Conservation (phyloP, 2,113 vertebrate genomes). For the Electrona antarctica region DNA sequence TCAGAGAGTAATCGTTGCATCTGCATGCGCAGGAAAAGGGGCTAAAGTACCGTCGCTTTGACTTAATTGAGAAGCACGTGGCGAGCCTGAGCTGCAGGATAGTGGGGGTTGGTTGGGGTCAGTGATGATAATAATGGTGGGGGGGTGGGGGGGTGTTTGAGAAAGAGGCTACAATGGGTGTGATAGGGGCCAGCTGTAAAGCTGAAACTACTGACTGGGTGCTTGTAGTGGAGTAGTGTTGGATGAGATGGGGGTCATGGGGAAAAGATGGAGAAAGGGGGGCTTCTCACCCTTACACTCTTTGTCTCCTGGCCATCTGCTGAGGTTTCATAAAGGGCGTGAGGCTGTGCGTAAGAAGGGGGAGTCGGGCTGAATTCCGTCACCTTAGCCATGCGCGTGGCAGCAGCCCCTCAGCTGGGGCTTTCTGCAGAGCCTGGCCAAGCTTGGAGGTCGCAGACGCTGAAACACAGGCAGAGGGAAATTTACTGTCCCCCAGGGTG, state of each 20-base stretch:
- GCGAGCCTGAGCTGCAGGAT: neutral
- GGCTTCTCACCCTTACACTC: conserved; percentile 51
- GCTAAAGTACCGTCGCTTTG: neutral
- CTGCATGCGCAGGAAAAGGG: conserved; percentile 27
- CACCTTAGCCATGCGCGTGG: conserved; percentile 44
- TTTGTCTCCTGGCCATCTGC: conserved; percentile 70
- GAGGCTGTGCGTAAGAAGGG: conserved; percentile 12
- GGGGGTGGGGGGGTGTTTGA: neutral
- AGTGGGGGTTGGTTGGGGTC: neutral
- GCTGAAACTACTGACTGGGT: conserved; percentile 35
- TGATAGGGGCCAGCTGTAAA: conserved; percentile 40
- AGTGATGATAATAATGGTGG: too few species aligned
- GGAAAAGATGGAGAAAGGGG: conserved; percentile 2
- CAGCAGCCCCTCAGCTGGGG: conserved; percentile 17
- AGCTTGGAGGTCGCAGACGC: conserved; percentile 27
- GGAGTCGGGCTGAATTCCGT: conserved; percentile 53
- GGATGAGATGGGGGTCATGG: neutral
- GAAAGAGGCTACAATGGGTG: conserved; percentile 3
- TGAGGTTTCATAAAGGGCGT: conserved; percentile 50
- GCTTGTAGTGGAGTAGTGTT: conserved; percentile 19
- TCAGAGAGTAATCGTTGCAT: conserved; percentile 37
- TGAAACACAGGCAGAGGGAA: conserved; percentile 25
- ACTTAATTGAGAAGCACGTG: conserved; percentile 46
- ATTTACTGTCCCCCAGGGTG: conserved; percentile 34
- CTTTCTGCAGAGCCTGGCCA: conserved; percentile 17